Conservation (phyloP, 2,113 vertebrate genomes). For the Sapayoa aenigma region DNA sequence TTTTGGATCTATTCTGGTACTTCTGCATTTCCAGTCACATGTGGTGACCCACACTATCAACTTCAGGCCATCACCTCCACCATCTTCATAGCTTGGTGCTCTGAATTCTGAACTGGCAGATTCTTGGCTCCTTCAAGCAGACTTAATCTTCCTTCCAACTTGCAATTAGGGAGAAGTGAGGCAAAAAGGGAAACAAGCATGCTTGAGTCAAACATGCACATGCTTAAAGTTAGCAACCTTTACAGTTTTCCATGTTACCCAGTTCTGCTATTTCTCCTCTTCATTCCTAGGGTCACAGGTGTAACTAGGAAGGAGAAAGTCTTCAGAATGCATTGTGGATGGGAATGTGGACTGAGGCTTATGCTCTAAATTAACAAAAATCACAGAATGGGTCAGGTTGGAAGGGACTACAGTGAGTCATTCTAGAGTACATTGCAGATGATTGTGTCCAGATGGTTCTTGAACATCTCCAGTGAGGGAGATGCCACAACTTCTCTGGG, state of each 20-base stretch:
- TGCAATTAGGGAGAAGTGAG: neutral
- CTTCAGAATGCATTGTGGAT: neutral
- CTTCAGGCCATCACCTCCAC: neutral
- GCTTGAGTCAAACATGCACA: rapidly evolving
- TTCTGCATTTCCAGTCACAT: neutral
- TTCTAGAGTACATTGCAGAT: neutral
- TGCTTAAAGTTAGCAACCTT: neutral
- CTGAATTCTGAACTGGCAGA: neutral
- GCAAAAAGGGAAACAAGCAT: neutral
- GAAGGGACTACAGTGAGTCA: neutral
- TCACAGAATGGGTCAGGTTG: neutral
- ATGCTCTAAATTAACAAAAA: neutral
- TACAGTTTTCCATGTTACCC: neutral
- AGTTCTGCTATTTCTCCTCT: neutral
- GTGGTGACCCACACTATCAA: neutral
- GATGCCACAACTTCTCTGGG: neutral
- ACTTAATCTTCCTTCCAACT: neutral
- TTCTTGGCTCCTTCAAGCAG: neutral
- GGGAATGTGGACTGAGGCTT: neutral
- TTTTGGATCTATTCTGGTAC: neutral
- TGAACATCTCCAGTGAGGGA: neutral
- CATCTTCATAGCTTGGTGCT: neutral
- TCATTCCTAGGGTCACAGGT: neutral
- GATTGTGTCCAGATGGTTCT: neutral
- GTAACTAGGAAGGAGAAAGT: neutral